Evolutionary conservation across 1,140 invertebrate species (phyloP), one percentile per base, ranked within the genome.

Genomic region (Brachionus asplanchnoidis): DNA sequence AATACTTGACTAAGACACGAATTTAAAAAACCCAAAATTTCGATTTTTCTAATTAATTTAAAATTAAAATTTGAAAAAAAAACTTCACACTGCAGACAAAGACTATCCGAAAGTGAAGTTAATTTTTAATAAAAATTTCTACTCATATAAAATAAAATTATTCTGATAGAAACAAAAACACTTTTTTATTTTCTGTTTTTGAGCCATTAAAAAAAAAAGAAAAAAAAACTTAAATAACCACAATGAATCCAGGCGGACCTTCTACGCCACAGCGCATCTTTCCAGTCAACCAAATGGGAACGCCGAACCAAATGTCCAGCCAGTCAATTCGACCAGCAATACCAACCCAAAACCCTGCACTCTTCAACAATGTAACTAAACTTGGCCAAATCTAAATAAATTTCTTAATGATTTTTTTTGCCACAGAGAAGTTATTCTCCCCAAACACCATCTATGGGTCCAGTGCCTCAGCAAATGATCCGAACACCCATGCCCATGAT

Each of bases 251-350:
- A 60, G 65, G 68, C 11, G 68, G 40, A 23, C 79, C 79, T 28
- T 82, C 79, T 12, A 82, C 79, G 12, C 79, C 79, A 23, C 79
- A 82, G 26, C 79, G 79, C 17, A 60, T 82, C 53, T 82, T 50
- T 46, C 44, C 73, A 46, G 42, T 50, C 5, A 11, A 3, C 23
- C 73, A 82, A 42, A 82, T 82, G 79, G 26, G 14, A 2, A 68
- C 50, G 5, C 50, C 79, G 1, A 60, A 65, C 23, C 79, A 82
- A 82, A 28, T 44, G 40, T 23, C 79, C 23, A 65, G 42, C 17
- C 79, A 60, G n/a, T 11, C 14, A 7, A 60, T 60, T 36, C 79
- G 79, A 12, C 79, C 79, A 20, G 26, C 79, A 11, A 42, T 82
- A 9, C 42, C 44, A 1, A 6, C 53, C 8, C 79, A 60, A 65